These are phyloP conservation scores for Casuarius casuarius DNA, from an alignment of 2,113 vertebrate species.

Conservation along the genomic window DNA sequence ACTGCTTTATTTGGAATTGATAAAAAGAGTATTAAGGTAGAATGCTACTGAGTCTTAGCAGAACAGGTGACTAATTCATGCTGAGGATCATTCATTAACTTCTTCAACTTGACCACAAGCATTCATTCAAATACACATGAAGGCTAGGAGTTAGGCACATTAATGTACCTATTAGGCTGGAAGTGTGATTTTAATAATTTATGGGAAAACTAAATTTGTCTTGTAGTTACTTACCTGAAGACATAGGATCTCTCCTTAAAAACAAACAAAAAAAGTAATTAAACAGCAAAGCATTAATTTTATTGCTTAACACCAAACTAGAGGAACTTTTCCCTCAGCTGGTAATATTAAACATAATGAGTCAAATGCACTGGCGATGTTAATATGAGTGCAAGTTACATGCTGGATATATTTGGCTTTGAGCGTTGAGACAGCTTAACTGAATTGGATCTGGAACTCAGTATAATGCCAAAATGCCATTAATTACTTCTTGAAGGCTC, in stretches of 20 bases:
- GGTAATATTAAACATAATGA: neutral
- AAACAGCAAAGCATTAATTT: neutral
- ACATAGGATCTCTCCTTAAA: neutral
- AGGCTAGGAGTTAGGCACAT: neutral
- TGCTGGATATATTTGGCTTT: neutral
- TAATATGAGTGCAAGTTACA: conserved; percentile 10
- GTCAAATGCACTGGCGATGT: conserved; percentile 1
- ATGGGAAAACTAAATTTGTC: neutral
- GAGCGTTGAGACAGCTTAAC: neutral
- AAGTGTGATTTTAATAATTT: neutral
- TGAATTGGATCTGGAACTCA: conserved; percentile 14
- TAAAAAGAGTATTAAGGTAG: neutral
- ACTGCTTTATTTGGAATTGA: neutral
- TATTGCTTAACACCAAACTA: neutral
- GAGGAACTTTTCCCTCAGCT: neutral
- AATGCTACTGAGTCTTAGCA: neutral
- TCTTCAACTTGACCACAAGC: neutral
- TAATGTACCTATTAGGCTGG: neutral
- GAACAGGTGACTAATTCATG: neutral
- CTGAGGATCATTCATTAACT: neutral
- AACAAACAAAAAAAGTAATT: neutral
- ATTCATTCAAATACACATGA: neutral
- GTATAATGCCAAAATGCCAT: conserved; percentile 11
- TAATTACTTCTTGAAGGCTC: conserved; percentile 9
- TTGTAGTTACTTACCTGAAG: neutral